Conservation (phyloP, 2,888 invertebrate species). For the Tenthredo amoena region DNA sequence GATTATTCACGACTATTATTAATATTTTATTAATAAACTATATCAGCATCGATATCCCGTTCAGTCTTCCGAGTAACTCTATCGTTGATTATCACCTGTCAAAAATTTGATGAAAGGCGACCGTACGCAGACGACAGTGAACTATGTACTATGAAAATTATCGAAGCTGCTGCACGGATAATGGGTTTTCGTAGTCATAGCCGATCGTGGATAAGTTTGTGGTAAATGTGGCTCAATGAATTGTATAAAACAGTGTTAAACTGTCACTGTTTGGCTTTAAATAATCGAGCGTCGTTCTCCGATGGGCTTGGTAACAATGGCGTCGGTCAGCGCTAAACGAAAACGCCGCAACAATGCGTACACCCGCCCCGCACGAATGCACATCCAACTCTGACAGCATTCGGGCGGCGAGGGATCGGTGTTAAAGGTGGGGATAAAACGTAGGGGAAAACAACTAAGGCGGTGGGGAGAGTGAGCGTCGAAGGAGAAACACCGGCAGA, state of each 20-base stretch:
- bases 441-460: slow-evolving; percentile 22
- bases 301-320: slow-evolving; percentile 63
- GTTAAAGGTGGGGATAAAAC: slow-evolving; percentile 40
- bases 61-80: background rate
- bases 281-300: slow-evolving; percentile 44
- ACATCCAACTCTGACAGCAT: slow-evolving; percentile 61
- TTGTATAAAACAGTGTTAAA: background rate
- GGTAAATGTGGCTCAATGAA: background rate
- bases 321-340: slow-evolving; percentile 59
- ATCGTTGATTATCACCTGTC: slow-evolving; percentile 47
- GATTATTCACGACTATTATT: background rate
- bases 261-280: slow-evolving; percentile 35
- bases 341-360: slow-evolving; percentile 55
- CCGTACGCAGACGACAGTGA: background rate
- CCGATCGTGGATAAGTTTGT: background rate
- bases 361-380: slow-evolving; percentile 58
- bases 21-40: background rate
- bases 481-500: slow-evolving; percentile 55
- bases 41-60: background rate
- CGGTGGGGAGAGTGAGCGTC: slow-evolving; percentile 30
- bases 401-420: slow-evolving; percentile 32
- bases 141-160: slow-evolving; percentile 10
- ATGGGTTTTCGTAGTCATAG: background rate
- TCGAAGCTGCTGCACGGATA: background rate
- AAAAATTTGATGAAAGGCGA: slow-evolving; percentile 14